phyloP scores from a whole-genome alignment of 1,140 invertebrate species.

The Mercenaria mercenaria region DNA sequence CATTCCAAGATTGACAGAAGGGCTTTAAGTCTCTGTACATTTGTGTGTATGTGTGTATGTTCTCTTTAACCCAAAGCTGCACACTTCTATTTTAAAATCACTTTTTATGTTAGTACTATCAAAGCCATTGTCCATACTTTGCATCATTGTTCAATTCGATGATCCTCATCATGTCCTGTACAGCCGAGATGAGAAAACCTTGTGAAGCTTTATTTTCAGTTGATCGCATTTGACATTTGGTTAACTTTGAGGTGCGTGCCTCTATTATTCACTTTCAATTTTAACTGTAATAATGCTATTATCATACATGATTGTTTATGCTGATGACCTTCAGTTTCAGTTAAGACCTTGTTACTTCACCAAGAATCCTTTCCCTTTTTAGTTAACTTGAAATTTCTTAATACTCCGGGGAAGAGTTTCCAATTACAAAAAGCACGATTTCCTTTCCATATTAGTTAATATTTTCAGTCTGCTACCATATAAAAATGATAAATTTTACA shows the following conservation, averaged over 20 bases:
- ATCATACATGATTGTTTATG: not conserved
- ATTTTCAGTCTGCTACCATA: not conserved
- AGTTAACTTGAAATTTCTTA: not conserved
- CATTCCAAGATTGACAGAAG: slow-evolving; percentile 14
- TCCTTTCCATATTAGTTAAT: not conserved
- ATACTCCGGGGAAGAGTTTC: not conserved
- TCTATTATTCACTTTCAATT: not conserved
- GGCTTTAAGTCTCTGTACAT: not conserved
- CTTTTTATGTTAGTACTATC: not conserved
- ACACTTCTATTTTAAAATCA: not conserved
- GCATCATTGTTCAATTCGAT: not conserved
- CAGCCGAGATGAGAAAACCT: not conserved
- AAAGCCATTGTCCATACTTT: not conserved
- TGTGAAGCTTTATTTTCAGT: not conserved
- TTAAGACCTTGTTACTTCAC: not conserved
- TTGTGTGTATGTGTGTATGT: not conserved
- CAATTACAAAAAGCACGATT: not conserved
- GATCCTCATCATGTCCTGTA: not conserved
- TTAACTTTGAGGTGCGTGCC: not conserved
- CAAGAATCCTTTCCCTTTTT: not conserved
- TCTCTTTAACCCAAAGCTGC: not conserved
- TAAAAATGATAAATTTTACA: not conserved
- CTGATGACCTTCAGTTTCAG: not conserved
- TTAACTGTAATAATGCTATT: not conserved
- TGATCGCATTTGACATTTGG: not conserved